phyloP scores from a whole-genome alignment of 2,797 vertebrate genomes.

The Carcharodon carcharias region DNA sequence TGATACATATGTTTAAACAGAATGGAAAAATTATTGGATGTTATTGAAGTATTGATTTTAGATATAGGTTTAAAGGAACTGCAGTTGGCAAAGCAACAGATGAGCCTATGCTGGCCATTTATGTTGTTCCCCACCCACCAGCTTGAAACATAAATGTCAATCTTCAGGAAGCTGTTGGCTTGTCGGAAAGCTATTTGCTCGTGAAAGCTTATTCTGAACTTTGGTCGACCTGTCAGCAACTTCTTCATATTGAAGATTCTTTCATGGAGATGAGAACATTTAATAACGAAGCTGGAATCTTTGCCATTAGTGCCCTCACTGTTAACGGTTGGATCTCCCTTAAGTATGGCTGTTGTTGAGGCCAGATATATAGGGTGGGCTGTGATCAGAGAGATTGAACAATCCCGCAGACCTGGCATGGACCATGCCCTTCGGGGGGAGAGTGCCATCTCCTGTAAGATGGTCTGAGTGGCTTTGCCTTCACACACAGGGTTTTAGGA shows the following conservation, averaged over 20 bases:
- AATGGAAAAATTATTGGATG: neutral
- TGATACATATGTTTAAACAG: neutral
- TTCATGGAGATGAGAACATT: neutral
- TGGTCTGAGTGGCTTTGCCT: neutral
- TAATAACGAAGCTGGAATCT: neutral
- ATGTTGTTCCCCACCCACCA: neutral
- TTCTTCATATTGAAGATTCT: constrained; percentile 22
- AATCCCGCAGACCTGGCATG: neutral
- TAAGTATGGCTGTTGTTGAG: neutral
- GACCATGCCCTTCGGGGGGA: neutral
- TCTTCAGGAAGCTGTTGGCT: neutral
- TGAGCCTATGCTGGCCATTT: neutral
- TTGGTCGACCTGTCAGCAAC: neutral
- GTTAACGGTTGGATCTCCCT: too few relatives aligned
- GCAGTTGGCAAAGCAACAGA: neutral
- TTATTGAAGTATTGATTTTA: neutral
- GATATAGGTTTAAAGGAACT: neutral
- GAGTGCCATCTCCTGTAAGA: neutral
- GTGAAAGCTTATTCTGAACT: neutral
- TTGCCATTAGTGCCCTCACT: neutral
- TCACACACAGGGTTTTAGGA: neutral
- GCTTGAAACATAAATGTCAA: neutral
- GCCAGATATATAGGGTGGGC: too few relatives aligned
- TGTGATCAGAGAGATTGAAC: too few relatives aligned
- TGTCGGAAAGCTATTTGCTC: neutral